A percentile compares a stretch with the other conserved stretches of the same genome.
Evolutionary conservation across 2,888 invertebrate species (phyloP).

Genomic region (Drosophila acutilabella): DNA sequence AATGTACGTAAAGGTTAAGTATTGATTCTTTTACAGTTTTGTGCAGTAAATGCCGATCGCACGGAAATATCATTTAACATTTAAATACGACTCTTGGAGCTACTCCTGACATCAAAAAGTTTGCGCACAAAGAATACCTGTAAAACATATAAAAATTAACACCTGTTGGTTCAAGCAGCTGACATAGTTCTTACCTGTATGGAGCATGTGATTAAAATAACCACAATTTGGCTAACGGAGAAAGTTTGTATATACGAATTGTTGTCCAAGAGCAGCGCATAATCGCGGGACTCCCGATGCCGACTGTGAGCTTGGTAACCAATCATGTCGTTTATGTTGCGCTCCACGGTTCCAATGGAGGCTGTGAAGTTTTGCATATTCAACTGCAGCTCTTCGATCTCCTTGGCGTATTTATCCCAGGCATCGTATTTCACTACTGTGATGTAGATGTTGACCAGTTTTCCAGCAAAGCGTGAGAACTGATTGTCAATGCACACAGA

Average conservation of each 20-base stretch:
- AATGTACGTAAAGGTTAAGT: conserved; percentile 24
- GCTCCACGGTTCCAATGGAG: conserved; percentile 91
- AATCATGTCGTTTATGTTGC: conserved; percentile 93
- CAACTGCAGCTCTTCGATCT: conserved; percentile 93
- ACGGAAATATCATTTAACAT: neutral
- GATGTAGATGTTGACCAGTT: conserved; percentile 94
- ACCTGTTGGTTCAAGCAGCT: neutral
- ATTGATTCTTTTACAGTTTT: conserved; percentile 29
- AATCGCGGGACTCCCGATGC: conserved; percentile 93
- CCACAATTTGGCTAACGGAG: conserved; percentile 94
- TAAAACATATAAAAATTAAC: neutral
- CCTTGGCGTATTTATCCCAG: conserved; percentile 96
- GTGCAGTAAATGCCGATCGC: conserved; percentile 21
- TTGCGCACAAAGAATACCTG: conserved; percentile 96
- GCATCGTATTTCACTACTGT: conserved; percentile 96
- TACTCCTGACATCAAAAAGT: conserved; percentile 92
- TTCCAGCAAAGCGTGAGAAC: conserved; percentile 95
- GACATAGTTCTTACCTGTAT: conserved; percentile 87
- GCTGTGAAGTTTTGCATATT: conserved; percentile 95
- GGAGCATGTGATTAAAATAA: conserved; percentile 92
- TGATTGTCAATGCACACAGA: conserved; percentile 97
- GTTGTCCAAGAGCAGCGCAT: conserved; percentile 92
- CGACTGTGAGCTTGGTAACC: conserved; percentile 93
- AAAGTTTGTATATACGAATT: conserved; percentile 94
- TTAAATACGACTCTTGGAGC: conserved; percentile 86